Conservation (phyloP, 2,888 invertebrate genomes). For the Ditula angustiorana region DNA sequence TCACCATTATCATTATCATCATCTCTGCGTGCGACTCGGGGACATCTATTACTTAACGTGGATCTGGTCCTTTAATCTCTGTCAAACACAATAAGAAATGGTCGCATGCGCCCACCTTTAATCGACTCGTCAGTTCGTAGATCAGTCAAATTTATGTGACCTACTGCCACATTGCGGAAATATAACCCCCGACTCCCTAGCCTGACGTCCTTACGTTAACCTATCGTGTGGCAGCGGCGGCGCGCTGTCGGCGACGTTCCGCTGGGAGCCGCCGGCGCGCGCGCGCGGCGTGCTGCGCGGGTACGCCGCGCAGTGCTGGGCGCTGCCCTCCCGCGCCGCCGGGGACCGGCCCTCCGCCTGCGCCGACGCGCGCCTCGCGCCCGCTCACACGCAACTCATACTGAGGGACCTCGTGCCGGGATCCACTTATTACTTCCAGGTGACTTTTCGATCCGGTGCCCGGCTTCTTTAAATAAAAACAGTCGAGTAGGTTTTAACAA, state of each 20-base stretch:
- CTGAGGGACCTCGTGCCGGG: slow-evolving; percentile 85
- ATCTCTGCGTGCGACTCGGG: too few relatives aligned
- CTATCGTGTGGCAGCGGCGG: slow-evolving; percentile 56
- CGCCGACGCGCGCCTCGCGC: slow-evolving; percentile 78
- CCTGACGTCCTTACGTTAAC: neutral
- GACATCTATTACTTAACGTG: too few relatives aligned
- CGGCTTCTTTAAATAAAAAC: neutral
- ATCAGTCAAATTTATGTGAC: too few relatives aligned
- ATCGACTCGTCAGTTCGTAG: too few relatives aligned
- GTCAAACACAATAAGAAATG: too few relatives aligned
- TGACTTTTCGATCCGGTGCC: slow-evolving; percentile 53
- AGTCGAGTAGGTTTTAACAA: too few relatives aligned
- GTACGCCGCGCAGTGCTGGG: slow-evolving; percentile 91
- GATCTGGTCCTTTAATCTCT: too few relatives aligned
- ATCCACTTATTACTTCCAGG: slow-evolving; percentile 89
- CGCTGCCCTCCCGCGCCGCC: slow-evolving; percentile 55
- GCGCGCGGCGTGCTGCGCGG: slow-evolving; percentile 91
- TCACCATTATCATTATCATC: too few relatives aligned
- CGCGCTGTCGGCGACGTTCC: slow-evolving; percentile 87
- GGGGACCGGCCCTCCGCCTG: slow-evolving; percentile 68
- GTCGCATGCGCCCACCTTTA: too few relatives aligned
- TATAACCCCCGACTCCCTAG: too few relatives aligned
- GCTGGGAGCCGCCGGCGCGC: slow-evolving; percentile 92
- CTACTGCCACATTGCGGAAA: too few relatives aligned
- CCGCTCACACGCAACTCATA: slow-evolving; percentile 84